Evolutionary conservation across 2,888 invertebrate genomes (phyloP), one percentile per base, ranked within the genome.

Genomic region (Lamellibrachia satsuma): DNA sequence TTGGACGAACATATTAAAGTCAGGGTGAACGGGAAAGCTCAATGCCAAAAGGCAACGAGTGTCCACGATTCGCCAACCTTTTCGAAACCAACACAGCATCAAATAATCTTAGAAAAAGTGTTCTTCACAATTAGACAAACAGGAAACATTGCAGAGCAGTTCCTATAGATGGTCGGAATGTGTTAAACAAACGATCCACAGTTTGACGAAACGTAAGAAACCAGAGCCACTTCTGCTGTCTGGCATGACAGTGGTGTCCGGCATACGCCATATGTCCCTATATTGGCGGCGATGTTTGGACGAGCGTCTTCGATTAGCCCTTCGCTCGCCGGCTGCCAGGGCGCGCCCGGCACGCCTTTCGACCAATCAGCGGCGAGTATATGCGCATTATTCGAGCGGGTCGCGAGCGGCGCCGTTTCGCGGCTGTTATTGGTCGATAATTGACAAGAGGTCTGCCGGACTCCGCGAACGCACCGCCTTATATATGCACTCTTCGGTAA

Each of bases 401-500:
- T 15, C 57, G 8, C 57, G 57, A 7, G 57, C 57, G 57, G 57
- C 9, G 57, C 75, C 75, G 22, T 2, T 22, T 75, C 75, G 75
- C 75, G 75, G 15, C 75, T 75, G 75, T 75, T 75, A 75, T 75
- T 75, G 75, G 75, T 75, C 15, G 75, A 75, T 22, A 75, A 75
- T 75, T 75, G 75, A 75, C 75, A 22, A 75, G 75, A 75, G 75
- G 75, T 75, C 22, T 15, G 6, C 22, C n/a, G 22, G 75, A 4
- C 22, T 75, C 75, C 22, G 22, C 75, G 75, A 75, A 75, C 75
- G 75, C 75, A 9, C 75, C 75, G 75, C 75, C 75, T 75, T 75
- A 75, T 75, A 75, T 75, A 75, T 75, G 75, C 22, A 75, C 75
- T 75, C 75, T 75, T 75, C 75, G 75, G 75, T 22, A 75, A 75